Evolutionary conservation across 2,888 invertebrate genomes (phyloP), one percentile per base, ranked within the genome.

Genomic region (Acrobasis suavella): DNA sequence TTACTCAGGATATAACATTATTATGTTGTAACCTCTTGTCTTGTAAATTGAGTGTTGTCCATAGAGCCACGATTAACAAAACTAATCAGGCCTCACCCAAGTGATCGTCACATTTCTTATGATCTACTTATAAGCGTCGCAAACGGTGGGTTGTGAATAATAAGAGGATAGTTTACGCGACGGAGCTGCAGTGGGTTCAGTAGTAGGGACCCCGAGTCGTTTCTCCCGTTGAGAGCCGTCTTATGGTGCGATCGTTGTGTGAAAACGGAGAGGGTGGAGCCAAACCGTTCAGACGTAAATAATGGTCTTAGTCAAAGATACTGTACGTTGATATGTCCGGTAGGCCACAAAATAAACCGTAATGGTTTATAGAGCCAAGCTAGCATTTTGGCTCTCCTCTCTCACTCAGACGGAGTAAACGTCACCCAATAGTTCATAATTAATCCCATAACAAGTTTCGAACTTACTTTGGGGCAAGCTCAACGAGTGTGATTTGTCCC

Each of bases 61-160:
- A 61, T 50, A 15, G 56, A 50, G 50, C 58, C 50, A 51, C 60
- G 62, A 62, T 50, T 50, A 58, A 65, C 66, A 71, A 68, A 69
- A 64, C 62, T 67, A 72, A 78, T 75, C 76, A 77, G 80, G 69
- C 77, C 70, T 69, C 67, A 72, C 72, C 72, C 69, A 72, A 75
- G 83, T 86, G 82, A 81, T 83, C 74, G 75, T 80, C 78, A 84
- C 78, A 78, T 83, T 87, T 89, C 87, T 88, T 89, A 89, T 89
- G 88, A 88, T 77, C 76, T 85, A 86, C 72, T 77, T 74, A 64
- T 85, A 86, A 82, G 83, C 76, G 79, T 81, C 74, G 72, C 66
- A 60, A 62, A 75, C 69, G 76, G 73, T 76, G 81, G 85, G 86
- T 87, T 87, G 87, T 87, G 87, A 87, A 73, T 78, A 78, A 72